phyloP scores from a whole-genome alignment of 1,140 invertebrate species.

The Samia ricini region DNA sequence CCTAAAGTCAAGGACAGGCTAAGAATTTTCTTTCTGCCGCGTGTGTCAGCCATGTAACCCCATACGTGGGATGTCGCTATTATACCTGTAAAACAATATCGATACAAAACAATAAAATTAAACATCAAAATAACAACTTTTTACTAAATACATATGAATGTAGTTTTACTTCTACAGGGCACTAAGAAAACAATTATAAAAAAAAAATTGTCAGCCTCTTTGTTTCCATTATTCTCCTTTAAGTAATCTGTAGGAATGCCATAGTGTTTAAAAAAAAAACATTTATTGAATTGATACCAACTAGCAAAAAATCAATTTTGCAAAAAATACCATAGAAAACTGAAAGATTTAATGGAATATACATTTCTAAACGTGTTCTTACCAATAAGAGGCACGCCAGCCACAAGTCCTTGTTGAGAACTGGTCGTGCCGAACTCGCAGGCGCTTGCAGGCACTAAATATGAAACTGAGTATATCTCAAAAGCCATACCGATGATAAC shows the following conservation, averaged over 20 bases:
- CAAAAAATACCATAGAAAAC: neutral
- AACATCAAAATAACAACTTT: slow-evolving; percentile 16
- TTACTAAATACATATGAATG: too few relatives aligned
- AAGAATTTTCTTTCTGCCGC: slow-evolving; percentile 83
- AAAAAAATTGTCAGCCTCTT: too few relatives aligned
- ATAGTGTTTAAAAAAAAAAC: too few relatives aligned
- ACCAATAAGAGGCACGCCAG: slow-evolving; percentile 55
- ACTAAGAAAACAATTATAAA: too few relatives aligned
- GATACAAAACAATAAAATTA: too few relatives aligned
- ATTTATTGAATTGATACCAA: too few relatives aligned
- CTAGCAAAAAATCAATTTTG: neutral
- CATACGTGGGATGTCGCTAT: slow-evolving; percentile 81
- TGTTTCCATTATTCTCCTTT: too few relatives aligned
- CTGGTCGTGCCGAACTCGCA: slow-evolving; percentile 51
- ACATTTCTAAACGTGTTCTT: slow-evolving; percentile 6
- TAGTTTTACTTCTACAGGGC: too few relatives aligned
- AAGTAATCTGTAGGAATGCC: too few relatives aligned
- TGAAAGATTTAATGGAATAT: neutral
- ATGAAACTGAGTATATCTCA: slow-evolving; percentile 56
- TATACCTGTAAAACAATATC: slow-evolving; percentile 56
- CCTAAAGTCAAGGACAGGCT: slow-evolving; percentile 82
- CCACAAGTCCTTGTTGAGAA: slow-evolving; percentile 52
- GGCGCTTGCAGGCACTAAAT: slow-evolving; percentile 52
- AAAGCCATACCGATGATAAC: slow-evolving; percentile 50
- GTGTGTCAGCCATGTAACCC: slow-evolving; percentile 88